Base-by-base conservation (phyloP, 2,113 vertebrate genomes). In the Cryptotis parvus region DNA sequence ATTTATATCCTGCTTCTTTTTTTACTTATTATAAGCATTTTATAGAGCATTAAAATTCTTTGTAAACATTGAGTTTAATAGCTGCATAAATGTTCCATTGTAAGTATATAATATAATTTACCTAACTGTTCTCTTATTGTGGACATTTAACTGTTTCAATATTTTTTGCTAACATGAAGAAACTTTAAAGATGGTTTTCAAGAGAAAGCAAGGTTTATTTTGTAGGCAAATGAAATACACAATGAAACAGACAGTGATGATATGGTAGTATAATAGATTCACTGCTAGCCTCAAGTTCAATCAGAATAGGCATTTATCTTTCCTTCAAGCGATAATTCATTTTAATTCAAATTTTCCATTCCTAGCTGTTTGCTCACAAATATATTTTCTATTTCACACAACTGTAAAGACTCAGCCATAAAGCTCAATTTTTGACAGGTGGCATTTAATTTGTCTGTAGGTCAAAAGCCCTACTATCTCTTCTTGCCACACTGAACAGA, bases 61-160 rank as follows among this genome's bases (percentile, higher is more conserved):
- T 90, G 79, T 86, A 95, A 96, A 69, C 94, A 95, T 90, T 4
- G 0, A 93, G 95, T 94, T 95, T 95, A 96, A 96, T 86, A 94
- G 88, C 84, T 83, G 63, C 85, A 85, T 85, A 95, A 95, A 95
- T 86, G 91, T 87, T 91, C 83, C 88, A 89, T 52, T 72, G n/a
- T 94, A 92, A 92, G 29, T 31, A 49, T 87, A 87, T 70, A 76
- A 39, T 83, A 95, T 89, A 90, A 94, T 93, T 96, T 91, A 92
- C 75, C 33, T 37, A 92, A 90, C 77, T 83, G 31, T 77, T 94
- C 94, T 43, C 45, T 93, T 16, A 26, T 65, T 94, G 76, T 91
- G 94, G 82, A 95, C 55, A 90, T 35, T 85, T 91, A 83, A 35
- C 73, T 72, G 26, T 35, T 90, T 88, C 27, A 20, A 18, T 27